Conservation (phyloP, 2,113 vertebrate species). For the mouse (Mus musculus) region DNA sequence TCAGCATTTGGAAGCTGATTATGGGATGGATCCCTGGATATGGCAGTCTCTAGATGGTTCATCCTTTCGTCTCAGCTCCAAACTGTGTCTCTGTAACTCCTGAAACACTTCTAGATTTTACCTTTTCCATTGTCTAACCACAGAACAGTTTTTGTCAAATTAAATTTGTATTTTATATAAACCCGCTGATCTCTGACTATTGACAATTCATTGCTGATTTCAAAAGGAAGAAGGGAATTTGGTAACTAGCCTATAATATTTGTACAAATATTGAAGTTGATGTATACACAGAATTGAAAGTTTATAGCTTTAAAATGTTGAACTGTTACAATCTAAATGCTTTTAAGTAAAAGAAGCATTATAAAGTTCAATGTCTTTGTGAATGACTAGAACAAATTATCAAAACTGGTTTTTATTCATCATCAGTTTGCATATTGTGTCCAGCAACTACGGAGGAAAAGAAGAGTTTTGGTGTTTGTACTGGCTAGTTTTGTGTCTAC, state of each 20-base stretch:
- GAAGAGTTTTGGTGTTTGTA: background rate
- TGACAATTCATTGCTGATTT: background rate
- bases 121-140: background rate
- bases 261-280: background rate
- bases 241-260: background rate
- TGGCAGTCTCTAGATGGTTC: no score
- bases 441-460: background rate
- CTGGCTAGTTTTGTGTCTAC: no score
- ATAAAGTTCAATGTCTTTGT: background rate
- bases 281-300: background rate
- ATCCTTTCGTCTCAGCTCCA: no score
- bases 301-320: background rate
- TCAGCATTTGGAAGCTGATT: no score
- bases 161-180: constrained; percentile 21
- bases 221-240: background rate
- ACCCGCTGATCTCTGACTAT: background rate
- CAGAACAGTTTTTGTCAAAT: background rate
- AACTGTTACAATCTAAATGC: background rate
- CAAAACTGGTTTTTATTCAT: background rate
- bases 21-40: no score
- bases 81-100: no score
- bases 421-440: background rate
- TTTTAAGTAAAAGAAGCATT: background rate
- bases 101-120: background rate
- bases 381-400: background rate